Conservation (phyloP, 2,113 vertebrate species). For the Corydoras maculifer region DNA sequence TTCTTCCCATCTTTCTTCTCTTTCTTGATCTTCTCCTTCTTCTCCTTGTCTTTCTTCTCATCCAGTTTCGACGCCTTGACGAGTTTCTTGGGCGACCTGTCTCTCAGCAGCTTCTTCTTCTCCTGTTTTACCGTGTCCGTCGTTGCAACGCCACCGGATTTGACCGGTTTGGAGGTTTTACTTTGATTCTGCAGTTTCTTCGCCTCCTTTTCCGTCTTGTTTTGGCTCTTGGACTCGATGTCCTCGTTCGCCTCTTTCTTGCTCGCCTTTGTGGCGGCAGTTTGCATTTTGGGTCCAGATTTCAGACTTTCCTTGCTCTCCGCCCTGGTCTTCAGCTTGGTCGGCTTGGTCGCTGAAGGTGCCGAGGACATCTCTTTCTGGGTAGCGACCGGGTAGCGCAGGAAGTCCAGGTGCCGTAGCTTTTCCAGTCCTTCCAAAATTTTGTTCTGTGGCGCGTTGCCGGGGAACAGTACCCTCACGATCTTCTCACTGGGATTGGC, state of each 20-base stretch:
- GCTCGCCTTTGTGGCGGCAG: slow-evolving; percentile 64
- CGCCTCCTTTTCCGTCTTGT: slow-evolving; percentile 76
- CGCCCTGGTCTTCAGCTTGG: slow-evolving; percentile 87
- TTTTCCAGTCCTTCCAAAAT: slow-evolving; percentile 96
- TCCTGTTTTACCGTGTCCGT: slow-evolving; percentile 70
- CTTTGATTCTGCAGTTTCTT: slow-evolving; percentile 78
- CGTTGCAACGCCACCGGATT: slow-evolving; percentile 68
- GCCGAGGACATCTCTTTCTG: slow-evolving; percentile 84
- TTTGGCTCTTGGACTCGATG: slow-evolving; percentile 70
- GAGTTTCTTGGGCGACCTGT: slow-evolving; percentile 81
- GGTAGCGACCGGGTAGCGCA: slow-evolving; percentile 89
- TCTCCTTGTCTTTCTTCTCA: slow-evolving; percentile 85
- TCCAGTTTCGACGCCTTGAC: slow-evolving; percentile 75
- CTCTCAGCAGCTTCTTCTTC: slow-evolving; percentile 84
- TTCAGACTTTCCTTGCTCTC: slow-evolving; percentile 97
- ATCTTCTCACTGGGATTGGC: slow-evolving; percentile 92
- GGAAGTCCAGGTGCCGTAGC: slow-evolving; percentile 89
- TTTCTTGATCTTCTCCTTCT: slow-evolving; percentile 79
- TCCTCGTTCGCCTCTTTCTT: slow-evolving; percentile 80
- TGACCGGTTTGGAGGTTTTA: slow-evolving; percentile 74
- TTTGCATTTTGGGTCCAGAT: slow-evolving; percentile 74
- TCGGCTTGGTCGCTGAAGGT: slow-evolving; percentile 80
- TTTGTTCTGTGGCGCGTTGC: slow-evolving; percentile 96
- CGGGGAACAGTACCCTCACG: slow-evolving; percentile 92
- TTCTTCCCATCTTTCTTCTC: slow-evolving; percentile 63